These are phyloP conservation scores for Ephestia elutella DNA, from an alignment of 1,140 invertebrate species.

Conservation along the genomic window DNA sequence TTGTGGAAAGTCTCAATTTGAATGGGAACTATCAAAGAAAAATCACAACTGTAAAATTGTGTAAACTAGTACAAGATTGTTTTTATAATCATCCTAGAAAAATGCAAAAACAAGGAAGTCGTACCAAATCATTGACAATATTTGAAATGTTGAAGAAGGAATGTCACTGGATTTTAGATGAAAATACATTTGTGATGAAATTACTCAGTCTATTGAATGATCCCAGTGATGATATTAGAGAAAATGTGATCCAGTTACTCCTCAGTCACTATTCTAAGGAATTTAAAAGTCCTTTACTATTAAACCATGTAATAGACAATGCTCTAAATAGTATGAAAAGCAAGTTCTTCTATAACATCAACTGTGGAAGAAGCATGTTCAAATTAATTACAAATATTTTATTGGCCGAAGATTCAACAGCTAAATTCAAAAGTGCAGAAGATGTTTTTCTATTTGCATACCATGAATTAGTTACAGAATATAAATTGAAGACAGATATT, in stretches of 20 bases:
- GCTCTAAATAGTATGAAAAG: constrained; percentile 37
- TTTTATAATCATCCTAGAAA: constrained; percentile 38
- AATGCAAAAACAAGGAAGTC: constrained; percentile 29
- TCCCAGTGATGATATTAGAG: constrained; percentile 54
- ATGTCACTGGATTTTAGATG: constrained; percentile 29
- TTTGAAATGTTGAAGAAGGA: constrained; percentile 29
- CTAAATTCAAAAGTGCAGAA: constrained; percentile 35
- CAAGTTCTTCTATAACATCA: constrained; percentile 61
- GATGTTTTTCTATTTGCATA: constrained; percentile 49
- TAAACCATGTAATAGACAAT: constrained; percentile 35
- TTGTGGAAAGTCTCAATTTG: constrained; percentile 40
- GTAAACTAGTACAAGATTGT: constrained; percentile 36
- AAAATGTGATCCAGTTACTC: constrained; percentile 38
- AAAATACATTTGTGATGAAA: constrained; percentile 34
- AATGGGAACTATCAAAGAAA: constrained; percentile 70
- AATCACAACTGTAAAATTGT: constrained; percentile 51
- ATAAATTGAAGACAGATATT: constrained; percentile 36
- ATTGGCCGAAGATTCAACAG: constrained; percentile 22
- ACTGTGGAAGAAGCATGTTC: constrained; percentile 51
- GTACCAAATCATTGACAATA: constrained; percentile 21
- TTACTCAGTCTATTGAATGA: constrained; percentile 44
- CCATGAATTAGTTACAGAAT: constrained; percentile 36
- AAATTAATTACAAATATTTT: constrained; percentile 47
- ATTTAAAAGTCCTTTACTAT: constrained; percentile 22
- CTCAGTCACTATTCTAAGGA: constrained; percentile 36